Conservation (phyloP, 1,140 invertebrate genomes). For the Augochlora pura region DNA sequence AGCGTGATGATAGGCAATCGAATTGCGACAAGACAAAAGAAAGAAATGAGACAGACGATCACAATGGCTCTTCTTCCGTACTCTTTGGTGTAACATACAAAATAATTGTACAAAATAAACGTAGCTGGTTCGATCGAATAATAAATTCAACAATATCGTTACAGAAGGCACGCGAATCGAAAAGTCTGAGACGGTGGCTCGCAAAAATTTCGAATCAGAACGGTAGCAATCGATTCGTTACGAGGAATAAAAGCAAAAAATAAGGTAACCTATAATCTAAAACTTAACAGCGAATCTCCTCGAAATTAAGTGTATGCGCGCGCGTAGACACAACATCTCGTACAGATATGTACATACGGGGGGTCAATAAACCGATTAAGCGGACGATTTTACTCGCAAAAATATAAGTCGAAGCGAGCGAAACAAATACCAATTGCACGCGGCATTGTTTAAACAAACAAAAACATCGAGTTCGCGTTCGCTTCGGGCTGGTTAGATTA, state of each 20-base stretch:
- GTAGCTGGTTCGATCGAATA: constrained; percentile 1
- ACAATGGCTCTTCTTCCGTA: background rate
- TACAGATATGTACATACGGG: background rate
- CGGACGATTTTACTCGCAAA: too few relatives aligned
- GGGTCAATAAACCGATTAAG: background rate
- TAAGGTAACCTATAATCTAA: background rate
- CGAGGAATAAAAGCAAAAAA: background rate
- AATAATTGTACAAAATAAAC: constrained; percentile 6
- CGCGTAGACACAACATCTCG: background rate
- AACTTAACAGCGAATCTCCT: background rate
- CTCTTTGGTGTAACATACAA: constrained; percentile 28
- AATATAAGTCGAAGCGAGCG: too few relatives aligned
- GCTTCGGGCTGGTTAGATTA: background rate
- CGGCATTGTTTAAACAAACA: background rate
- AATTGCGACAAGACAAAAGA: constrained; percentile 20
- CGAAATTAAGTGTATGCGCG: background rate
- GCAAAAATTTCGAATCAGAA: background rate
- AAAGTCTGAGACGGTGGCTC: background rate
- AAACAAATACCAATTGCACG: background rate
- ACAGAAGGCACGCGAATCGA: constrained; percentile 3
- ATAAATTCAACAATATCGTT: constrained; percentile 17
- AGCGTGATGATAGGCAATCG: constrained; percentile 2
- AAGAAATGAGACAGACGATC: constrained; percentile 18
- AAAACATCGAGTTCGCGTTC: background rate
- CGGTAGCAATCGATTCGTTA: background rate